A percentile compares a stretch with the other conserved stretches of the same genome.
Evolutionary conservation across 2,113 vertebrate species (phyloP).

Genomic region (Cacatua alba): DNA sequence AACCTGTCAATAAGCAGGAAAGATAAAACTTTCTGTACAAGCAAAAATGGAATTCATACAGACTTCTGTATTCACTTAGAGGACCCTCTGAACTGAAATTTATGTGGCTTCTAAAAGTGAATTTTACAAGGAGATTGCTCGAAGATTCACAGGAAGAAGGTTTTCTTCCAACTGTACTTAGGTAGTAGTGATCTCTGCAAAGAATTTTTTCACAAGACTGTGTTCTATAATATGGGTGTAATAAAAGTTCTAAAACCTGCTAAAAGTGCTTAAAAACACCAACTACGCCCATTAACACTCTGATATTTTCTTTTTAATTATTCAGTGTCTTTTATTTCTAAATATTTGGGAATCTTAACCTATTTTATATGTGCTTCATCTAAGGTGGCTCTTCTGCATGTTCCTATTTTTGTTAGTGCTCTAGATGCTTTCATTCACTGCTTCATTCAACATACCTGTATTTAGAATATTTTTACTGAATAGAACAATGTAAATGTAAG

Average conservation of each 20-base stretch:
- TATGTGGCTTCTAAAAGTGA: background rate
- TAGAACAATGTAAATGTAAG: background rate
- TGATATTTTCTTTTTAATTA: background rate
- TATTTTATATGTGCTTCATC: background rate
- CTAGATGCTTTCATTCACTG: background rate
- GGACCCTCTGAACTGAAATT: background rate
- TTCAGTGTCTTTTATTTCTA: background rate
- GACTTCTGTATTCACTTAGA: background rate
- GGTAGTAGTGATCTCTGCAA: background rate
- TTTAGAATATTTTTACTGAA: background rate
- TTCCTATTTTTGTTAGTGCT: background rate
- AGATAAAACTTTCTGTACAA: background rate
- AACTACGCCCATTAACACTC: background rate
- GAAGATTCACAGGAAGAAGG: background rate
- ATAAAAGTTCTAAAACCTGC: background rate
- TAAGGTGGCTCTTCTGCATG: background rate
- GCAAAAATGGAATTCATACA: background rate
- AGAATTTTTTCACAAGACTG: background rate
- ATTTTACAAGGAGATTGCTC: background rate
- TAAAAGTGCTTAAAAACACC: background rate
- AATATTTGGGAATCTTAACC: background rate
- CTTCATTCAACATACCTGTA: background rate
- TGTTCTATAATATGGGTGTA: background rate
- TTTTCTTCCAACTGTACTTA: background rate
- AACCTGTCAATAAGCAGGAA: background rate